A percentile compares a stretch with the other conserved stretches of the same genome.
These are phyloP conservation scores for Drepana falcataria DNA, from an alignment of 2,888 invertebrate species.

Conservation along the genomic window DNA sequence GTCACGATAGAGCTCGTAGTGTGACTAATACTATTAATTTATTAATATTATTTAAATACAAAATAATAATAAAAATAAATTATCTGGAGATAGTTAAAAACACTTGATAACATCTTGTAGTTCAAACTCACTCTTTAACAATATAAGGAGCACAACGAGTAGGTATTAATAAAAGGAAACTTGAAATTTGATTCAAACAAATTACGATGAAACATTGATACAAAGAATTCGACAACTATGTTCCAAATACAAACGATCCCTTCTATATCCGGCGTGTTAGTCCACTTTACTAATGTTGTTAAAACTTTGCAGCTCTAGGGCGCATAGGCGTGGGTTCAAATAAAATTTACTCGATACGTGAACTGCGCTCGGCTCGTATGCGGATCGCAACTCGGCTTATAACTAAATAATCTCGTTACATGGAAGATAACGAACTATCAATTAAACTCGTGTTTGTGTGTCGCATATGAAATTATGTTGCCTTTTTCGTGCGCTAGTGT, in stretches of 20 bases:
- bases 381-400: conserved; percentile 32
- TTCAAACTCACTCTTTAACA: too few relatives aligned
- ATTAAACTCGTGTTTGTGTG: conserved; percentile 35
- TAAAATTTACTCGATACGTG: conserved; percentile 44
- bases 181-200: too few relatives aligned
- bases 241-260: neutral
- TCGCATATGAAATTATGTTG: conserved; percentile 31
- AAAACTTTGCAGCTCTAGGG: conserved; percentile 21
- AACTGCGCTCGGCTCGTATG: conserved; percentile 28
- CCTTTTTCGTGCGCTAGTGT: conserved; percentile 20
- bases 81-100: too few relatives aligned
- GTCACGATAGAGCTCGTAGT: too few relatives aligned
- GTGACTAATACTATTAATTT: too few relatives aligned
- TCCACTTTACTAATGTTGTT: neutral
- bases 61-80: too few relatives aligned
- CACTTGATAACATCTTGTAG: too few relatives aligned
- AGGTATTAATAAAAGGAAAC: too few relatives aligned
- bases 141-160: too few relatives aligned
- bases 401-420: conserved; percentile 43
- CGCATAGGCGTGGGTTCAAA: conserved; percentile 24
- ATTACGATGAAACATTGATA: too few relatives aligned
- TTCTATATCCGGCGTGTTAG: neutral
- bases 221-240: neutral
- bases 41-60: too few relatives aligned
- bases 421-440: conserved; percentile 45